A percentile compares a stretch with the other conserved stretches of the same genome.
Conservation (phyloP, 2,113 vertebrate species). For the western clawed frog (Xenopus tropicalis) region DNA sequence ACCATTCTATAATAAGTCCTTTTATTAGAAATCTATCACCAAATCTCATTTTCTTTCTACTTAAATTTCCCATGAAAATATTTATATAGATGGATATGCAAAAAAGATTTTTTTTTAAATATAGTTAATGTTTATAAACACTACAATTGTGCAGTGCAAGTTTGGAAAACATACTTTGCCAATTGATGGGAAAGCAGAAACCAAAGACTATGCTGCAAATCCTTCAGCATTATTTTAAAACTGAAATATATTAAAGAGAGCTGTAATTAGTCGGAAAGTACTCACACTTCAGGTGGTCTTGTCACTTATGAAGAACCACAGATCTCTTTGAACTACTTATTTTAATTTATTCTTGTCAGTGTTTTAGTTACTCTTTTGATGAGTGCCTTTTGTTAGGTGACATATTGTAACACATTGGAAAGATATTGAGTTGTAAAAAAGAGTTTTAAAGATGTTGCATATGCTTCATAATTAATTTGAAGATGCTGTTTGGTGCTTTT, state of each 20-base stretch:
- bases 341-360: slow-evolving; percentile 54
- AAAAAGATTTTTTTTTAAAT: too few species aligned
- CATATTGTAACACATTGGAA: slow-evolving; percentile 47
- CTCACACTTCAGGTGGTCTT: slow-evolving; percentile 50
- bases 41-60: too few species aligned
- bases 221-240: slow-evolving; percentile 54
- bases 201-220: not conserved
- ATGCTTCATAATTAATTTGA: slow-evolving; percentile 48
- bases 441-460: slow-evolving; percentile 40
- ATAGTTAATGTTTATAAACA: too few species aligned
- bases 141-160: not conserved
- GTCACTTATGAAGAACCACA: slow-evolving; percentile 57
- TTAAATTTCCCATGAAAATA: too few species aligned
- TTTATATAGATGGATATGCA: too few species aligned
- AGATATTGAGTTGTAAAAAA: slow-evolving; percentile 31
- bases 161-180: not conserved
- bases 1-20: too few species aligned
- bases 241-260: slow-evolving; percentile 60
- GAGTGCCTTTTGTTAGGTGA: slow-evolving; percentile 47
- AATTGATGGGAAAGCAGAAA: not conserved
- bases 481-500: slow-evolving; percentile 45
- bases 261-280: slow-evolving; percentile 54
- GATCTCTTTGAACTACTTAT: slow-evolving; percentile 53
- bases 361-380: slow-evolving; percentile 49
- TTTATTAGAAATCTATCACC: too few species aligned